These are phyloP conservation scores for Eupeodes luniger DNA, from an alignment of 2,888 invertebrate genomes.

Conservation along the genomic window DNA sequence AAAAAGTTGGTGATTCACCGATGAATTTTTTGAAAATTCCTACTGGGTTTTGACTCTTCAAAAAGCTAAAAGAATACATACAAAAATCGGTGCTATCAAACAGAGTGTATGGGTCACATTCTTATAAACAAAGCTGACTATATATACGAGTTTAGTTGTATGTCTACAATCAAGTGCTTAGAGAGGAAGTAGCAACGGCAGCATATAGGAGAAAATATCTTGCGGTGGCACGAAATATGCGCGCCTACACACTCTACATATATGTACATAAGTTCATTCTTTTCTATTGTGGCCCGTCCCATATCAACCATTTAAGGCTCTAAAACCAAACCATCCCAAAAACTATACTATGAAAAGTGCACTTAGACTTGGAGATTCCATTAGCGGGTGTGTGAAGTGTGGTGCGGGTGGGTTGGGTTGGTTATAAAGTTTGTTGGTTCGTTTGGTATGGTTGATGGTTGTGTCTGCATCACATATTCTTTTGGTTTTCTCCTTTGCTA, in stretches of 20 bases:
- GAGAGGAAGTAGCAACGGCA: constrained; percentile 32
- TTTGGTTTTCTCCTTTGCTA: constrained; percentile 57
- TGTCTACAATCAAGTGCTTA: constrained; percentile 36
- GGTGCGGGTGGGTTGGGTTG: constrained; percentile 13
- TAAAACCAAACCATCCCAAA: constrained; percentile 39
- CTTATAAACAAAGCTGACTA: constrained; percentile 20
- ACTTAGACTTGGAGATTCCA: constrained; percentile 75
- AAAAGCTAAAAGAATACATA: constrained; percentile 25
- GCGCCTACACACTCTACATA: constrained; percentile 64
- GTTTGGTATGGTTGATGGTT: constrained; percentile 13
- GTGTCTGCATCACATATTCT: constrained; percentile 39
- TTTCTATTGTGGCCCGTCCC: constrained; percentile 40
- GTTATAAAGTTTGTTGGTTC: background rate
- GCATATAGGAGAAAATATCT: constrained; percentile 57
- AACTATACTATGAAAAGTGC: constrained; percentile 75
- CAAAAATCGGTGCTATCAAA: constrained; percentile 28
- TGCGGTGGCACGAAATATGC: constrained; percentile 74
- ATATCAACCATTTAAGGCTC: constrained; percentile 55
- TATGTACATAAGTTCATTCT: constrained; percentile 22
- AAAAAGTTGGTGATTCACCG: too few relatives aligned
- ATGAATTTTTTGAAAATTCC: too few relatives aligned
- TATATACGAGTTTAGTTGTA: constrained; percentile 4
- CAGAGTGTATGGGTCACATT: constrained; percentile 63
- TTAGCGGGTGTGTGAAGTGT: constrained; percentile 70
- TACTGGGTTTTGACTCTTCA: constrained; percentile 60